phyloP scores from a whole-genome alignment of 2,888 invertebrate species.

The Drosophila merina region DNA sequence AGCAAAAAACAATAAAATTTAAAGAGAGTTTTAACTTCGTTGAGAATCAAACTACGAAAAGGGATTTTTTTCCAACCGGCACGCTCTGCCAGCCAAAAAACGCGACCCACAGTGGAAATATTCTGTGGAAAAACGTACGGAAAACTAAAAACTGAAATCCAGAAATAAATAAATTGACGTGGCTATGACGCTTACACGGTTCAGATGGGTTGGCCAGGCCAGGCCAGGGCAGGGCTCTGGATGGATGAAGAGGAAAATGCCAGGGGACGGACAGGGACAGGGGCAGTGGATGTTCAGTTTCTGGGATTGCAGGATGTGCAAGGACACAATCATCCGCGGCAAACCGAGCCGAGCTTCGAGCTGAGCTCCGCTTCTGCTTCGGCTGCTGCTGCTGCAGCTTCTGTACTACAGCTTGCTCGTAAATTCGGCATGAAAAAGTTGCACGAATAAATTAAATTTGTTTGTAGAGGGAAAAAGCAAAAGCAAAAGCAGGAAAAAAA shows the following conservation, averaged over 20 bases:
- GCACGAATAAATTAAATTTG: slow-evolving; percentile 76
- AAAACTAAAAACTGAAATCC: slow-evolving; percentile 77
- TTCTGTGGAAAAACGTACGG: slow-evolving; percentile 64
- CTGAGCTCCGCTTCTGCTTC: slow-evolving; percentile 51
- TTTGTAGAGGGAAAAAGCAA: slow-evolving; percentile 42
- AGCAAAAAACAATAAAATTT: no score
- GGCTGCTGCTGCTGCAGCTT: slow-evolving; percentile 11
- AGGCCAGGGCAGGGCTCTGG: slow-evolving; percentile 10
- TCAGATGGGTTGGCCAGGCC: slow-evolving; percentile 30
- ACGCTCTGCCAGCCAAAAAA: slow-evolving; percentile 3
- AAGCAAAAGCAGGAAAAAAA: slow-evolving; percentile 14
- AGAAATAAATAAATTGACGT: slow-evolving; percentile 76
- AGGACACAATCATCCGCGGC: slow-evolving; percentile 56
- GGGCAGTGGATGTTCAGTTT: slow-evolving; percentile 9
- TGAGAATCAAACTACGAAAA: not conserved
- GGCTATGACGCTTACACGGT: slow-evolving; percentile 76
- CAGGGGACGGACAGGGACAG: slow-evolving; percentile 20
- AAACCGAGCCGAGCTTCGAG: slow-evolving; percentile 48
- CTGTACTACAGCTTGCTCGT: slow-evolving; percentile 50
- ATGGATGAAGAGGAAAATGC: slow-evolving; percentile 7
- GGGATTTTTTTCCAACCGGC: not conserved
- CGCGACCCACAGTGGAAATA: slow-evolving; percentile 47
- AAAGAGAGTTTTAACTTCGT: slow-evolving; percentile 13
- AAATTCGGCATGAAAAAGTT: slow-evolving; percentile 70
- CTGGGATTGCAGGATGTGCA: slow-evolving; percentile 56